Evolutionary conservation across 1,140 invertebrate genomes (phyloP).

Genomic region (Orchesella cincta): DNA sequence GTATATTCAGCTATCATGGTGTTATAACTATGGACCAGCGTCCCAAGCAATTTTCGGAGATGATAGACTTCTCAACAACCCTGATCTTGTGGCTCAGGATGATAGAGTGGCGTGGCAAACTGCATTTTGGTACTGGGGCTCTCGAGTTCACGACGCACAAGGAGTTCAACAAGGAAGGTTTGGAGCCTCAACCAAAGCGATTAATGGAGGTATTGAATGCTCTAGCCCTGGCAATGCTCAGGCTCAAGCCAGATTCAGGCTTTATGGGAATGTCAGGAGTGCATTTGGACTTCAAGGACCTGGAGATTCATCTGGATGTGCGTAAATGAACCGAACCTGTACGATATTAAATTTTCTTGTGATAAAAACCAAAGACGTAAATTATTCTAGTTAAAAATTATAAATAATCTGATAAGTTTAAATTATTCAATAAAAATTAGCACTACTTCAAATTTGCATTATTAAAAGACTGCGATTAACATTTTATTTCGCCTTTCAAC

Average conservation of each 20-base stretch:
- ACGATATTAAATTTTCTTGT: too few relatives aligned
- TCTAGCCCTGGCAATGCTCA: background rate
- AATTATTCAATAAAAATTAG: too few relatives aligned
- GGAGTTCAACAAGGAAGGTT: conserved; percentile 34
- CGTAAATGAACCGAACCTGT: too few relatives aligned
- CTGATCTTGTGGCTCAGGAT: conserved; percentile 38
- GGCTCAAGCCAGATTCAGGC: conserved; percentile 29
- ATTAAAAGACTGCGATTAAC: too few relatives aligned
- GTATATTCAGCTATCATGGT: conserved; percentile 47
- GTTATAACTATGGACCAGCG: conserved; percentile 36
- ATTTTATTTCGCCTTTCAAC: too few relatives aligned
- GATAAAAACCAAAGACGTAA: too few relatives aligned
- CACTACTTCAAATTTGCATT: too few relatives aligned
- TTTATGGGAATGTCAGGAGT: conserved; percentile 31
- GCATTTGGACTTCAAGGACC: conserved; percentile 39
- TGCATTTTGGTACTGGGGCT: conserved; percentile 42
- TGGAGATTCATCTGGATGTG: conserved; percentile 37
- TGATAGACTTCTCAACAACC: conserved; percentile 26
- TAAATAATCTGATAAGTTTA: too few relatives aligned
- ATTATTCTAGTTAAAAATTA: too few relatives aligned
- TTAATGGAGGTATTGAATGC: conserved; percentile 46
- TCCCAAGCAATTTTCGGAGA: conserved; percentile 30
- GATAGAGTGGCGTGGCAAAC: conserved; percentile 35
- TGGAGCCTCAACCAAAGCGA: conserved; percentile 38
- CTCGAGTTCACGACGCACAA: conserved; percentile 25